phyloP scores from a whole-genome alignment of 2,797 vertebrate species.

The Liasis olivaceus region DNA sequence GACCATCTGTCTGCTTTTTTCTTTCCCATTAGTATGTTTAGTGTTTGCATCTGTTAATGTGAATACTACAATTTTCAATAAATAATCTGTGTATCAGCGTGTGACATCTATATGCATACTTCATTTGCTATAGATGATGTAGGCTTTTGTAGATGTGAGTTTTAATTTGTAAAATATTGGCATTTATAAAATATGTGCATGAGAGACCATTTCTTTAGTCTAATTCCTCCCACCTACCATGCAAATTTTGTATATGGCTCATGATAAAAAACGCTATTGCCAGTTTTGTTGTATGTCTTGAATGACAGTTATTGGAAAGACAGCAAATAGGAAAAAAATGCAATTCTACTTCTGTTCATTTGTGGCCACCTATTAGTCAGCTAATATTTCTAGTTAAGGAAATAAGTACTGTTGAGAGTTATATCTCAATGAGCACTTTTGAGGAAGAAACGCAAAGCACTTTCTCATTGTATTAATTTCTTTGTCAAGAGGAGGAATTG shows the following conservation, averaged over 20 bases:
- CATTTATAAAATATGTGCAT: background rate
- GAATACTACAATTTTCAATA: background rate
- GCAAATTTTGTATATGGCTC: background rate
- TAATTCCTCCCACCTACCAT: background rate
- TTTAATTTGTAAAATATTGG: background rate
- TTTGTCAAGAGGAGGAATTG: background rate
- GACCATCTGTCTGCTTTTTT: slow-evolving; percentile 9
- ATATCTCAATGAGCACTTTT: background rate
- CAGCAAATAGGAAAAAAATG: background rate
- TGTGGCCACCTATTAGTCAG: background rate
- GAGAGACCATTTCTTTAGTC: background rate
- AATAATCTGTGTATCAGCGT: background rate
- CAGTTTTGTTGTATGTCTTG: background rate
- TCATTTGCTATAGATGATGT: background rate
- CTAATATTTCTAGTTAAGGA: background rate
- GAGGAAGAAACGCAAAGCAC: background rate
- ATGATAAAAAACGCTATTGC: background rate
- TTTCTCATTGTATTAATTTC: background rate
- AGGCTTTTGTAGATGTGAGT: background rate
- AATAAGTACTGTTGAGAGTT: background rate
- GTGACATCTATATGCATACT: background rate
- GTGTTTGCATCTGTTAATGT: slow-evolving; percentile 9
- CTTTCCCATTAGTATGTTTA: slow-evolving; percentile 11
- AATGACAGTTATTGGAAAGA: background rate
- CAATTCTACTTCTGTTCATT: background rate